Evolutionary conservation across 2,888 invertebrate genomes (phyloP).

Genomic region (Eupithecia centaureata): DNA sequence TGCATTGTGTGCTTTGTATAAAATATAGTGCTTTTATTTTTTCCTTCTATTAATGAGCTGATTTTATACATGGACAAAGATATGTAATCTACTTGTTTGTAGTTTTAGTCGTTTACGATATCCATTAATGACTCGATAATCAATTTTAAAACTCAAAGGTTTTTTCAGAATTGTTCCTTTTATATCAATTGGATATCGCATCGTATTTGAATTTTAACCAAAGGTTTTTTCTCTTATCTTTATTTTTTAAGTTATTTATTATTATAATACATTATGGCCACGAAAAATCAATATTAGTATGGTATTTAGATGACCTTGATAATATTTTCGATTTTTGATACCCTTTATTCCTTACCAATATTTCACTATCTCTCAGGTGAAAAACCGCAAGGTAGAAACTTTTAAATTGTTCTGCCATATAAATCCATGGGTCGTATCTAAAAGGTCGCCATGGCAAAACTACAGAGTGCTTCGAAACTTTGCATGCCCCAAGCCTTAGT

Average conservation of each 20-base stretch:
- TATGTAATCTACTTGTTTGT: background rate
- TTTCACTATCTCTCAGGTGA: background rate
- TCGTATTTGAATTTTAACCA: too few relatives aligned
- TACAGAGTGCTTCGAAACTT: conserved; percentile 54
- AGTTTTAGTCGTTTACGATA: background rate
- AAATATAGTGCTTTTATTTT: conserved; percentile 26
- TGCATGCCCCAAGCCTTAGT: conserved; percentile 49
- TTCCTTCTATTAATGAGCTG: conserved; percentile 7
- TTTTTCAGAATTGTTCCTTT: too few relatives aligned
- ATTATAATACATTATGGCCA: too few relatives aligned
- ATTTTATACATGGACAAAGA: background rate
- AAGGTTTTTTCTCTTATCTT: too few relatives aligned
- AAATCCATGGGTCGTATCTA: conserved; percentile 15
- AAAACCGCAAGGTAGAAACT: background rate
- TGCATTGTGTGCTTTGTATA: conserved; percentile 33
- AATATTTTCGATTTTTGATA: background rate
- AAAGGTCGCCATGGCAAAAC: conserved; percentile 52
- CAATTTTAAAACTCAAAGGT: too few relatives aligned
- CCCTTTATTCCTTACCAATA: background rate
- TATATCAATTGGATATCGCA: too few relatives aligned
- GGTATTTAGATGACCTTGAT: background rate
- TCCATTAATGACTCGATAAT: too few relatives aligned
- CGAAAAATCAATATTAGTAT: background rate
- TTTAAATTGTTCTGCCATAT: background rate
- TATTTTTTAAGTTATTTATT: too few relatives aligned